A percentile compares a stretch with the other conserved stretches of the same genome.
phyloP scores from a whole-genome alignment of 1,140 invertebrate genomes.

The Hermetia illucens region DNA sequence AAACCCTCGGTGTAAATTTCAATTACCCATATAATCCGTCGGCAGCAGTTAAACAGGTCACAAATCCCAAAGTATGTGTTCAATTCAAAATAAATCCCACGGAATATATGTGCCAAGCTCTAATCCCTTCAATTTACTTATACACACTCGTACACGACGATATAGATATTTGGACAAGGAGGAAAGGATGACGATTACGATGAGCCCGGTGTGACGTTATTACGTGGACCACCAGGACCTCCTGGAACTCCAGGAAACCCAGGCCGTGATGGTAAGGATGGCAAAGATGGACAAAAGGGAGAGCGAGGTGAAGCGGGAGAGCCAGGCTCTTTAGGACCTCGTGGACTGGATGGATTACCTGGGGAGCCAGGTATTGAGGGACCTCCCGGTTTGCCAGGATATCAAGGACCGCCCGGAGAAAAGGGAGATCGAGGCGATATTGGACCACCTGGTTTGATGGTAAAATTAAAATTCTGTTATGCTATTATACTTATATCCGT shows the following conservation, averaged over 20 bases:
- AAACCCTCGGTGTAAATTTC: too few species aligned
- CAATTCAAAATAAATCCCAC: too few species aligned
- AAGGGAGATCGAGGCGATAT: constrained; percentile 85
- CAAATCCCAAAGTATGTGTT: too few species aligned
- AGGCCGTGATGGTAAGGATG: constrained; percentile 44
- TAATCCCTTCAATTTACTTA: too few species aligned
- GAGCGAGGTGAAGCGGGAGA: constrained; percentile 74
- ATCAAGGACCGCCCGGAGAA: constrained; percentile 70
- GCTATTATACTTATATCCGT: too few species aligned
- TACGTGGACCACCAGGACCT: constrained; percentile 37
- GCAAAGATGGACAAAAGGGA: constrained; percentile 31
- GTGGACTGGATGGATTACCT: constrained; percentile 26
- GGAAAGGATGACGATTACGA: constrained; percentile 30
- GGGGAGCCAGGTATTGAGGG: constrained; percentile 29
- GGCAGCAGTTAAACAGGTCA: too few species aligned
- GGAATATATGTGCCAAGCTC: too few species aligned
- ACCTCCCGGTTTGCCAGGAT: constrained; percentile 55
- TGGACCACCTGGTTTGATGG: constrained; percentile 68
- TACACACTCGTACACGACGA: too few species aligned
- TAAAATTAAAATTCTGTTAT: too few species aligned
- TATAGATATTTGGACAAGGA: constrained; percentile 26
- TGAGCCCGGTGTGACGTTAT: constrained; percentile 24
- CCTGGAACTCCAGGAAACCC: constrained; percentile 42
- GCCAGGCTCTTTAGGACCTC: constrained; percentile 66
- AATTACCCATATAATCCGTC: too few species aligned